phyloP scores from a whole-genome alignment of 2,113 vertebrate genomes.

The Antigone vipio region DNA sequence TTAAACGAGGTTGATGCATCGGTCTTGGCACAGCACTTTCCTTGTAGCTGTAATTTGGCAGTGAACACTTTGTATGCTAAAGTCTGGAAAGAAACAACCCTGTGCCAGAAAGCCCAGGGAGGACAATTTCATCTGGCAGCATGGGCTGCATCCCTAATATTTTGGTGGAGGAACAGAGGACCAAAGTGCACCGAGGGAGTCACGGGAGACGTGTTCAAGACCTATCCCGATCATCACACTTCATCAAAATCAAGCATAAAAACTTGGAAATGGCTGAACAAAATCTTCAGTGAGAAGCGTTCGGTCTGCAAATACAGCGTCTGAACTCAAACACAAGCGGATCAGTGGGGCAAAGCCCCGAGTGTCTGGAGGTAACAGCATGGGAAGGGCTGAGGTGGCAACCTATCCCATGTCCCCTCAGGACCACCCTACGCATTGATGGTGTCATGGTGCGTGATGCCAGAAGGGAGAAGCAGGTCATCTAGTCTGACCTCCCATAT shows the following conservation, averaged over 20 bases:
- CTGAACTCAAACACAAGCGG: neutral
- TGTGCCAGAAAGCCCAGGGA: neutral
- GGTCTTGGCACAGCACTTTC: neutral
- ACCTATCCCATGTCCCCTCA: rapidly evolving
- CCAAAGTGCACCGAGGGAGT: neutral
- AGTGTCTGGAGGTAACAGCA: rapidly evolving
- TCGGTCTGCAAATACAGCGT: neutral
- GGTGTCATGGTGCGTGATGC: neutral
- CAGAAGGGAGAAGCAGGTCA: neutral
- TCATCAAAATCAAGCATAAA: neutral
- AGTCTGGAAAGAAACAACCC: neutral
- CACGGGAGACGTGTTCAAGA: neutral
- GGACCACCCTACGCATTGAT: rapidly evolving
- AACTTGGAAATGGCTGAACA: neutral
- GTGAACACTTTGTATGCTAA: neutral
- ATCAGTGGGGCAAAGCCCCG: neutral
- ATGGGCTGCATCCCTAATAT: neutral
- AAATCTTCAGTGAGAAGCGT: rapidly evolving
- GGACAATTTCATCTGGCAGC: neutral
- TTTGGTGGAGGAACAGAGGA: neutral
- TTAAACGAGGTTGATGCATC: neutral
- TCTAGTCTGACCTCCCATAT: neutral
- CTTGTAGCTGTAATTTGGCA: neutral
- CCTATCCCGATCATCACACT: rapidly evolving
- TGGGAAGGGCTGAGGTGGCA: neutral